Percentiles rank a stretch among this genome's conserved stretches.
These are phyloP conservation scores for Mechanitis mazaeus DNA, from an alignment of 2,888 invertebrate species.

Conservation along the genomic window DNA sequence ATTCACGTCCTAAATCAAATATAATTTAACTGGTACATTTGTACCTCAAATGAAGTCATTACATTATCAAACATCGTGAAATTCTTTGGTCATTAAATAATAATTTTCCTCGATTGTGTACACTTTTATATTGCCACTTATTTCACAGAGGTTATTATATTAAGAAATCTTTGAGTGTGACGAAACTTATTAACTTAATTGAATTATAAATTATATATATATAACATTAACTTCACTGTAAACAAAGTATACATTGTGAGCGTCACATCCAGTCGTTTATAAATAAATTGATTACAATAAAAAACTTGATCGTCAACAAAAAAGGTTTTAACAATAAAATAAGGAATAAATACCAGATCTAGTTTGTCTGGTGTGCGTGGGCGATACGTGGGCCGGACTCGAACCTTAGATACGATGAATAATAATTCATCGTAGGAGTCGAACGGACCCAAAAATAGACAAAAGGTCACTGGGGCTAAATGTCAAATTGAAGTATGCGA, in stretches of 20 bases:
- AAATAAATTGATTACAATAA: constrained; percentile 38
- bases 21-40: constrained; percentile 31
- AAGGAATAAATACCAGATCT: constrained; percentile 56
- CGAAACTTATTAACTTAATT: background rate
- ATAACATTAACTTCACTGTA: constrained; percentile 9
- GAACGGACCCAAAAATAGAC: constrained; percentile 54
- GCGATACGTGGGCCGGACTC: constrained; percentile 40
- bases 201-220: constrained; percentile 4
- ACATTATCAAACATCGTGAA: constrained; percentile 39
- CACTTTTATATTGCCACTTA: constrained; percentile 22
- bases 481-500: constrained; percentile 57
- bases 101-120: constrained; percentile 27
- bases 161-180: too few species aligned
- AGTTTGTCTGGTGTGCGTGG: constrained; percentile 63
- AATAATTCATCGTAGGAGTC: constrained; percentile 57
- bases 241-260: constrained; percentile 25
- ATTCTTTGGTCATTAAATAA: constrained; percentile 39
- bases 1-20: constrained; percentile 21
- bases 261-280: constrained; percentile 27
- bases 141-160: constrained; percentile 4
- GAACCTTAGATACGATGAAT: constrained; percentile 44
- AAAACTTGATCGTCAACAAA: constrained; percentile 33
- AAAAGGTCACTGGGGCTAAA: constrained; percentile 68
- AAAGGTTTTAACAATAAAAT: constrained; percentile 45
- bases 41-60: constrained; percentile 37